These are phyloP conservation scores for Halesus radiatus DNA, from an alignment of 1,140 invertebrate genomes.

Conservation along the genomic window DNA sequence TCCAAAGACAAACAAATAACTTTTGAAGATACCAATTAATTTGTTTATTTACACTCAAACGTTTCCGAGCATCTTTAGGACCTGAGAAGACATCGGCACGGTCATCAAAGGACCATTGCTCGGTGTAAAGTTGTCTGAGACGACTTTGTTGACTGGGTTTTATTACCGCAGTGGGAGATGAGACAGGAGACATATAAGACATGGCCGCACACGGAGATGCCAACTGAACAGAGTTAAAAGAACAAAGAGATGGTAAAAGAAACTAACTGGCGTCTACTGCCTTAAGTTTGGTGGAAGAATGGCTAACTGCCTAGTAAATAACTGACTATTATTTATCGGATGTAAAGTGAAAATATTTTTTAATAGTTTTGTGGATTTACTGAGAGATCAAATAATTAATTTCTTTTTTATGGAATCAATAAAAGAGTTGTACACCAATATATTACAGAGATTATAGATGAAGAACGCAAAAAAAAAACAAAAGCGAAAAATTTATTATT, in stretches of 20 bases:
- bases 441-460: no score
- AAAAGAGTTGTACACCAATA: no score
- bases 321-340: neutral
- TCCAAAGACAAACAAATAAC: neutral
- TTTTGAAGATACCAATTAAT: constrained; percentile 10
- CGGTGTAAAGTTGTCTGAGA: constrained; percentile 23
- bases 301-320: neutral
- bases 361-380: no score
- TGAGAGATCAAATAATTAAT: no score
- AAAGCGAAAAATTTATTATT: no score
- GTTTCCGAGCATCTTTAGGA: neutral
- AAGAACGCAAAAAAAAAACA: no score
- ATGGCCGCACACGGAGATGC: constrained; percentile 12
- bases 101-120: constrained; percentile 26
- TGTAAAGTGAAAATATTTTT: neutral
- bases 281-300: constrained; percentile 3
- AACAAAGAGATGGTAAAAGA: neutral
- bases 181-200: neutral
- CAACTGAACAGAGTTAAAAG: neutral
- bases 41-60: neutral
- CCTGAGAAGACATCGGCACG: constrained; percentile 3
- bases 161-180: constrained; percentile 37
- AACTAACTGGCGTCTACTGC: neutral
- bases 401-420: no score
- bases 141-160: constrained; percentile 52